Conservation (phyloP, 2,113 vertebrate genomes). For the Charina bottae region DNA sequence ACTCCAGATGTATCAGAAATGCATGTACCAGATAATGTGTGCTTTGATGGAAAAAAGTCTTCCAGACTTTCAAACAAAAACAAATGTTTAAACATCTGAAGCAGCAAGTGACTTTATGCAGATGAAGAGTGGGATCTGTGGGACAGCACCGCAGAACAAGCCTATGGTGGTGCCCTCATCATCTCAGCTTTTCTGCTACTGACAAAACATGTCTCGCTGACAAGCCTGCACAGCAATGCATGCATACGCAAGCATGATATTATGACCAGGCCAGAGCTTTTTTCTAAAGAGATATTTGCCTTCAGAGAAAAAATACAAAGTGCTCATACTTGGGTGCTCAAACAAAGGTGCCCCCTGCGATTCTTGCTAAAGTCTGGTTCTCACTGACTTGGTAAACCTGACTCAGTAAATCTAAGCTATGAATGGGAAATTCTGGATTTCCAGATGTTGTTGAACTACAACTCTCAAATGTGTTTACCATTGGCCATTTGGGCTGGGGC, state of each 20-base stretch:
- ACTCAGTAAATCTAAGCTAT: neutral
- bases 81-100: neutral
- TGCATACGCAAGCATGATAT: conserved; percentile 27
- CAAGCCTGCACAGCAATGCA: fast-evolving
- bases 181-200: conserved; percentile 40
- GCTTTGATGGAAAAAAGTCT: neutral
- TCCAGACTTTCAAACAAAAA: neutral
- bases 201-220: conserved; percentile 24
- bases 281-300: neutral
- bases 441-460: neutral
- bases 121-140: neutral
- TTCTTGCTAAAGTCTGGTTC: neutral
- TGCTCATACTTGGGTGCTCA: conserved; percentile 8
- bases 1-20: fast-evolving
- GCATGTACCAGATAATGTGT: fast-evolving
- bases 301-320: neutral
- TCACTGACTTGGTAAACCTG: neutral
- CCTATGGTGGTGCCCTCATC: conserved; percentile 1
- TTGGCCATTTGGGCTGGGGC: neutral
- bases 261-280: neutral
- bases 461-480: too few relatives aligned
- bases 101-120: fast-evolving
- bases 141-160: neutral
- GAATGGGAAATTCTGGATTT: neutral
- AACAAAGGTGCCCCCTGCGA: neutral